Base-by-base conservation (phyloP, 2,888 invertebrate species). In the Nebria salina region DNA sequence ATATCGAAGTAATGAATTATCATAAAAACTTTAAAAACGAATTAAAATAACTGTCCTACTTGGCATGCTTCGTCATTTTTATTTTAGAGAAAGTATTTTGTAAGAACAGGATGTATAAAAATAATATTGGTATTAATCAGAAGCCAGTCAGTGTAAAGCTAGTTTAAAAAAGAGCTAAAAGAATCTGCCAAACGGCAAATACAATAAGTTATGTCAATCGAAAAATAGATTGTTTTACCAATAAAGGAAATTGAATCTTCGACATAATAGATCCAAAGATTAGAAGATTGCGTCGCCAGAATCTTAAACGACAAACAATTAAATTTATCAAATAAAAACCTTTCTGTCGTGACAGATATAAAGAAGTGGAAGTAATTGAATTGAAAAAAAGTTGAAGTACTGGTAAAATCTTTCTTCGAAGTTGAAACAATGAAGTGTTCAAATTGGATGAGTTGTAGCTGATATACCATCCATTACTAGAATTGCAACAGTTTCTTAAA, bases 291-390 rank as follows among this genome's bases (percentile, higher is more conserved):
- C 78, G 65, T 42, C 65, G 65, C 15, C 65, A 74, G 74, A 79
- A 79, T 75, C 75, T 74, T 66, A 75, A 79, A 79, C 74, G 54
- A 25, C 42, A 68, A 79, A 74, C 73, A 79, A 79, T 79, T 79
- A 75, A 42, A 79, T 79, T 79, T 79, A 65, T 34, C 66, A 66
- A 79, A 74, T 79, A 79, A 74, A 79, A 79, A 79, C 73, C 77
- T 70, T 41, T 75, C 42, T 43, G 20, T n/a, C 43, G 13, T 43
- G 54, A 79, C 8, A 54, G 54, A 54, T 54, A 54, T 54, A 54
- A 73, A 73, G 73, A 42, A 65, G 13, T 65, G 34, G 20, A 41
- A 15, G 78, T 78, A 78, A 78, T 78, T 70, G 70, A 70, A 70
- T 70, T 70, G n/a, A 25, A 13, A 70, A 11, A 26, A 20, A 11